Evolutionary conservation across 2,113 vertebrate species (phyloP).

Genomic region (Formicarius rufipectus): DNA sequence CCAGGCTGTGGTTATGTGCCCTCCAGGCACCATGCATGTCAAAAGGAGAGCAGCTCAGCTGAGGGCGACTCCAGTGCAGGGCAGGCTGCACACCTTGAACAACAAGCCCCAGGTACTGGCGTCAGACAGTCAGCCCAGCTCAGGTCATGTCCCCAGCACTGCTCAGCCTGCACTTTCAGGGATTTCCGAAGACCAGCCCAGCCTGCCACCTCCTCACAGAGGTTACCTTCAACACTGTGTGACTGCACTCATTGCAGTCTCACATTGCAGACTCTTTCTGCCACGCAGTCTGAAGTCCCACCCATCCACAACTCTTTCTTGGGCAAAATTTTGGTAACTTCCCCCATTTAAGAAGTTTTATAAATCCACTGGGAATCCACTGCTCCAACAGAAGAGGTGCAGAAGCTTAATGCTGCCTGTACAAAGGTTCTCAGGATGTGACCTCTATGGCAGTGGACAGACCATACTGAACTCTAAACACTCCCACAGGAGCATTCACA

Average conservation of each 20-base stretch:
- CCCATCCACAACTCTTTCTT: neutral
- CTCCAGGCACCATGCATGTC: neutral
- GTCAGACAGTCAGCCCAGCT: neutral
- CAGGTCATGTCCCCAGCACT: neutral
- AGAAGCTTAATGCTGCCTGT: neutral
- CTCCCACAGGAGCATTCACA: neutral
- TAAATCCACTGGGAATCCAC: neutral
- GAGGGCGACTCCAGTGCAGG: neutral
- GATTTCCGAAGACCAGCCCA: neutral
- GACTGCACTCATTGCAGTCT: neutral
- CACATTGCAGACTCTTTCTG: neutral
- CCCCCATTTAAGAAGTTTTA: neutral
- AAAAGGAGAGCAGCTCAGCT: neutral
- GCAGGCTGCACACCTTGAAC: neutral
- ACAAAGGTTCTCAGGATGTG: neutral
- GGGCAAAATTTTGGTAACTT: neutral
- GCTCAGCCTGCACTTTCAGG: neutral
- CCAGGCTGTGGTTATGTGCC: neutral
- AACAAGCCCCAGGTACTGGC: neutral
- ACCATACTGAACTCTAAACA: neutral
- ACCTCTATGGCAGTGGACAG: neutral
- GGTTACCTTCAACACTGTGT: accelerated
- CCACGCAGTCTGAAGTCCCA: neutral
- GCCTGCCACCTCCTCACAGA: accelerated
- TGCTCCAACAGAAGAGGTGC: neutral